A percentile compares a stretch with the other conserved stretches of the same genome.
These are phyloP conservation scores for Kryptolebias marmoratus DNA, from an alignment of 2,113 vertebrate species.

Conservation along the genomic window DNA sequence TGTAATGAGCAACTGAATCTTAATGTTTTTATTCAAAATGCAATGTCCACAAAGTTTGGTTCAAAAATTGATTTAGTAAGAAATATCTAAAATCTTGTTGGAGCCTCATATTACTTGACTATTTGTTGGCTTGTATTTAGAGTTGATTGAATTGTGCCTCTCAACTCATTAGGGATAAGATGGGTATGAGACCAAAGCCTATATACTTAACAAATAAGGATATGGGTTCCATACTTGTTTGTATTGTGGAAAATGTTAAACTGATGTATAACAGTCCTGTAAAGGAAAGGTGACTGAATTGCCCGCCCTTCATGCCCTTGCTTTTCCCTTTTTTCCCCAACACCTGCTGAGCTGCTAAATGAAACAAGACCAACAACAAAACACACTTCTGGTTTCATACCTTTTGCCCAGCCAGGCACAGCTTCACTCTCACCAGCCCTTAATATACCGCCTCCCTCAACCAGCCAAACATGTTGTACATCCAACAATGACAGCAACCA, in stretches of 20 bases:
- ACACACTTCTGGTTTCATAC: conserved; percentile 71
- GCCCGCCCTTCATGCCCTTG: conserved; percentile 48
- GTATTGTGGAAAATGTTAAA: too few relatives aligned
- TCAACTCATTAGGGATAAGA: background rate
- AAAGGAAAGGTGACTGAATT: conserved; percentile 11
- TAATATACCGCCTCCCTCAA: conserved; percentile 64
- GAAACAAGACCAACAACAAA: conserved; percentile 74
- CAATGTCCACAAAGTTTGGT: conserved; percentile 33
- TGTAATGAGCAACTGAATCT: conserved; percentile 63
- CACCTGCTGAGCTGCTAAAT: conserved; percentile 79
- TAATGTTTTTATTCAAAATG: conserved; percentile 40
- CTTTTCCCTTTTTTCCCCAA: conserved; percentile 39
- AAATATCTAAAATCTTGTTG: conserved; percentile 30
- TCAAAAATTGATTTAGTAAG: conserved; percentile 51
- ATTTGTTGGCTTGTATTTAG: too few relatives aligned
- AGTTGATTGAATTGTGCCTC: too few relatives aligned
- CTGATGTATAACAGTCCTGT: background rate
- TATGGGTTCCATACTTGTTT: too few relatives aligned
- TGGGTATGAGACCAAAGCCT: background rate
- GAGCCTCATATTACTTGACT: background rate
- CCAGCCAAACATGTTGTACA: conserved; percentile 64
- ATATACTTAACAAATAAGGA: too few relatives aligned
- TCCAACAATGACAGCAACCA: conserved; percentile 66
- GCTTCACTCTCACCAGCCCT: conserved; percentile 58
- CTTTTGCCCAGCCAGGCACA: conserved; percentile 63